Conservation (phyloP, 1,140 invertebrate genomes). For the Colletes latitarsis region DNA sequence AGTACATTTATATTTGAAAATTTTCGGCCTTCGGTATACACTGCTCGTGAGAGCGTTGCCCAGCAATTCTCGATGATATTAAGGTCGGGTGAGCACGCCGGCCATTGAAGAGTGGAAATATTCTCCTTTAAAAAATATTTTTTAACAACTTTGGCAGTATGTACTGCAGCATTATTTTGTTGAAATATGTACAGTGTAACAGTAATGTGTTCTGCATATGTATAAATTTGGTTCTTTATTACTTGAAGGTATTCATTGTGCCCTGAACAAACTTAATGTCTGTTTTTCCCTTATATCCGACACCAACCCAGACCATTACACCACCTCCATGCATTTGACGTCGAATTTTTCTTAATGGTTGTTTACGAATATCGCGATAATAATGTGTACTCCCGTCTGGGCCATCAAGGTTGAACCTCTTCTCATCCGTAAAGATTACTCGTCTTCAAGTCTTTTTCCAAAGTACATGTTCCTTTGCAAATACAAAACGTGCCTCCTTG, state of each 20-base stretch:
- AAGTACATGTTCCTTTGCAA: too few species aligned
- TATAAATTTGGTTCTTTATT: background rate
- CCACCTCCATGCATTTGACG: background rate
- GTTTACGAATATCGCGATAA: background rate
- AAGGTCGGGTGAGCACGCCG: background rate
- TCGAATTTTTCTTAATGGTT: background rate
- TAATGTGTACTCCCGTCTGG: too few species aligned
- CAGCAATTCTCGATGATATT: background rate
- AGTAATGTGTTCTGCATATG: background rate
- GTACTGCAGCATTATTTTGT: background rate
- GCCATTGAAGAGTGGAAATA: background rate
- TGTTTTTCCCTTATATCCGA: background rate
- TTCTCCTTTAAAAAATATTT: background rate
- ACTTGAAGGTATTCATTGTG: background rate
- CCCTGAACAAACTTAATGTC: background rate
- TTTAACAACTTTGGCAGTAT: background rate
- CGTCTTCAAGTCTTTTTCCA: too few species aligned
- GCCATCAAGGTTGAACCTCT: too few species aligned
- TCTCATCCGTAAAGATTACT: too few species aligned
- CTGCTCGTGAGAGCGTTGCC: background rate
- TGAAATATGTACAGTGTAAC: too few species aligned
- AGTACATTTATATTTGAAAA: constrained; percentile 11
- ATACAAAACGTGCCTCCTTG: too few species aligned
- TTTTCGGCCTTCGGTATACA: background rate
- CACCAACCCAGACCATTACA: background rate